Percentiles rank a stretch among this genome's conserved stretches.
Conservation (phyloP, 1,140 invertebrate genomes). For the Cylas formicarius region DNA sequence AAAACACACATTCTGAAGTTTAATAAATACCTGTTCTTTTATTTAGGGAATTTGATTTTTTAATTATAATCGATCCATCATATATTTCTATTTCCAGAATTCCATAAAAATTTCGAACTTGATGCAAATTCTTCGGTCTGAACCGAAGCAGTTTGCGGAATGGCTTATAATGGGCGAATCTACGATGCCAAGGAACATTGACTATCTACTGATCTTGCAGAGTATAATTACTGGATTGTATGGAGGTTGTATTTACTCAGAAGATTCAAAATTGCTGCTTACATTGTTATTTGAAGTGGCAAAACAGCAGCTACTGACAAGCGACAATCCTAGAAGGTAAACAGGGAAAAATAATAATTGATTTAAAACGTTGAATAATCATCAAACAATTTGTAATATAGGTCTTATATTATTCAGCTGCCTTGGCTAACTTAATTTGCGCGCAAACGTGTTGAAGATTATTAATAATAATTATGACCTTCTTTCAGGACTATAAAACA, state of each 20-base stretch:
- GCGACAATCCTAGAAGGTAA: conserved; percentile 73
- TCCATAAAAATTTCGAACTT: conserved; percentile 71
- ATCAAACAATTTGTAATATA: too few species aligned
- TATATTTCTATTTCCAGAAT: conserved; percentile 49
- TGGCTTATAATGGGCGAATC: conserved; percentile 73
- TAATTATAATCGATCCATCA: conserved; percentile 2
- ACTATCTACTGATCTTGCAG: conserved; percentile 59
- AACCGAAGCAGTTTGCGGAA: conserved; percentile 71
- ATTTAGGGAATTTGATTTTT: conserved; percentile 7
- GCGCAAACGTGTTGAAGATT: not conserved
- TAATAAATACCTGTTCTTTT: conserved; percentile 5
- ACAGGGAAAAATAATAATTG: conserved; percentile 15
- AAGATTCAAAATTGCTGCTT: conserved; percentile 75
- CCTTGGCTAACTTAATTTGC: too few species aligned
- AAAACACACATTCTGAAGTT: not conserved
- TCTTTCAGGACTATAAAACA: conserved; percentile 63
- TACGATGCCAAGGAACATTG: conserved; percentile 47
- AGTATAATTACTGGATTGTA: conserved; percentile 77
- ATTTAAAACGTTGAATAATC: too few species aligned
- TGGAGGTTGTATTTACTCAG: conserved; percentile 68
- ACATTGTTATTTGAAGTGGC: conserved; percentile 74
- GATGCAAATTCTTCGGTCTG: conserved; percentile 66
- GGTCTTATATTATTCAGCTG: too few species aligned
- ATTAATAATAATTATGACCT: not conserved
- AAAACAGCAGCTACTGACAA: conserved; percentile 71